These are phyloP conservation scores for Pasiphila rectangulata DNA, from an alignment of 2,888 invertebrate species.

Conservation along the genomic window DNA sequence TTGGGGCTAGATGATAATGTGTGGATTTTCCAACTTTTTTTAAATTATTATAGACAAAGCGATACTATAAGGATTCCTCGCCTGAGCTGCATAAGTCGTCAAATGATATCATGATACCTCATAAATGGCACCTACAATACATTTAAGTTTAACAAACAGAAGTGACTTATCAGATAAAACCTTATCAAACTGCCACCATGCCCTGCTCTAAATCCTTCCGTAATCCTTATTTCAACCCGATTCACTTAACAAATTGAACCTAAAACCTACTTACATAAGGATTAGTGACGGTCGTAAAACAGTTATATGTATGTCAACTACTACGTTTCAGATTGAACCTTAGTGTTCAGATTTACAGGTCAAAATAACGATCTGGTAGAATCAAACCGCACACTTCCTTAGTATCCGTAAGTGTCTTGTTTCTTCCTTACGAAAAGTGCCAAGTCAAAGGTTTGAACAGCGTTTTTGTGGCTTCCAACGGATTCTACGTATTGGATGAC, in stretches of 20 bases:
- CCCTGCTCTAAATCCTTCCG: background rate
- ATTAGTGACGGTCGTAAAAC: background rate
- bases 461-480: slow-evolving; percentile 26
- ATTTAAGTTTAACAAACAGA: background rate
- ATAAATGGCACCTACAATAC: too few relatives aligned
- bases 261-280: background rate
- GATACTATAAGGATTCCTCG: too few relatives aligned
- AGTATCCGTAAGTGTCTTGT: slow-evolving; percentile 24
- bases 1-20: too few relatives aligned
- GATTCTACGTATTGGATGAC: slow-evolving; percentile 27
- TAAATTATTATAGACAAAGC: too few relatives aligned
- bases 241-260: background rate
- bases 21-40: too few relatives aligned
- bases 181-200: background rate
- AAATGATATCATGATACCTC: too few relatives aligned
- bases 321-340: background rate
- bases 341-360: slow-evolving; percentile 3
- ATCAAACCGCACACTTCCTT: slow-evolving; percentile 28
- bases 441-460: slow-evolving; percentile 21
- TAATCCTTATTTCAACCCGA: background rate
- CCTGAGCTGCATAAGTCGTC: too few relatives aligned
- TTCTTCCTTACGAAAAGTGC: slow-evolving; percentile 30
- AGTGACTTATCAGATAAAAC: slow-evolving; percentile 1
- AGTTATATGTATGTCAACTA: background rate
- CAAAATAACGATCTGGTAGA: slow-evolving; percentile 3